These are phyloP conservation scores for Ridgeia piscesae DNA, from an alignment of 1,140 invertebrate genomes.

Conservation along the genomic window DNA sequence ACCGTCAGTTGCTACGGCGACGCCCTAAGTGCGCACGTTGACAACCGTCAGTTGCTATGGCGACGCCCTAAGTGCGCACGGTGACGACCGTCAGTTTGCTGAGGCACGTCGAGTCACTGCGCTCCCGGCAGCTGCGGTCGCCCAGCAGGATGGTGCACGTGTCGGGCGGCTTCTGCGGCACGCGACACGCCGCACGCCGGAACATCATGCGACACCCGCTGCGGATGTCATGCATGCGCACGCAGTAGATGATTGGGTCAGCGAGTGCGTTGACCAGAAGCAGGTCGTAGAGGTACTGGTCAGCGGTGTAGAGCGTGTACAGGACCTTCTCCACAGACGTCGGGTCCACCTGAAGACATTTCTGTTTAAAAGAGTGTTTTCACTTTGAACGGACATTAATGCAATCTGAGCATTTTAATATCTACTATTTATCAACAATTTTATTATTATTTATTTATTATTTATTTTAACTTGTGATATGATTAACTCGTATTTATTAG, in stretches of 20 bases:
- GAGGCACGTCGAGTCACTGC: background rate
- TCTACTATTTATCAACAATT: no score
- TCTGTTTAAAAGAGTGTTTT: no score
- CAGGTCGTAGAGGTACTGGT: slow-evolving; percentile 52
- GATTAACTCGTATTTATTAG: no score
- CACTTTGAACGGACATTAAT: no score
- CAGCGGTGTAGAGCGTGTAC: slow-evolving; percentile 25
- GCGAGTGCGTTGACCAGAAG: slow-evolving; percentile 68
- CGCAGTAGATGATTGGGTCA: slow-evolving; percentile 73
- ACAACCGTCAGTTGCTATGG: no score
- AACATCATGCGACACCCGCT: slow-evolving; percentile 32
- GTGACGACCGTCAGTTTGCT: background rate
- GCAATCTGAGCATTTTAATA: no score
- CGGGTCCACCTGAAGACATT: no score
- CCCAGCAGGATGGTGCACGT: background rate
- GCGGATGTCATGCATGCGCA: slow-evolving; percentile 65
- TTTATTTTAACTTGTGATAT: no score
- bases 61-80: background rate
- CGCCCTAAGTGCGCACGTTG: background rate
- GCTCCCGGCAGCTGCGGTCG: background rate
- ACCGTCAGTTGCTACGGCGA: no score
- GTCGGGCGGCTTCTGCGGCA: background rate
- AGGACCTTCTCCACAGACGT: background rate
- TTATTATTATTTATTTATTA: no score
- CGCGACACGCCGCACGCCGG: background rate